Conservation (phyloP, 1,140 invertebrate species). For the Drosophila guanche region DNA sequence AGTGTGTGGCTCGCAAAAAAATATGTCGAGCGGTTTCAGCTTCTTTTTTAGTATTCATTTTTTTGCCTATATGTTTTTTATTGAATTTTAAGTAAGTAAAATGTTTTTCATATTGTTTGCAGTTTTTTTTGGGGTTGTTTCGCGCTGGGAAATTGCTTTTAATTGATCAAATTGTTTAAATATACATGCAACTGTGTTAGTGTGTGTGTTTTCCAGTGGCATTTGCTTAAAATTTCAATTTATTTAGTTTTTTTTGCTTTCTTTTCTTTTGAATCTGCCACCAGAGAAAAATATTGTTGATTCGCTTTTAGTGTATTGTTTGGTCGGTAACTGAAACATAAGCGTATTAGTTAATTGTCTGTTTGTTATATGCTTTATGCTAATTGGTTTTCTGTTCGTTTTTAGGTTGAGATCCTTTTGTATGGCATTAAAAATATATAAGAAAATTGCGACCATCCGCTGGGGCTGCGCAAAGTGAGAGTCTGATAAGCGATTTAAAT, state of each 20-base stretch:
- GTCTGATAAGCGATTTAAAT: too few relatives aligned
- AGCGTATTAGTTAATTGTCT: too few relatives aligned
- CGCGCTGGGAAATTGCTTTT: constrained; percentile 54
- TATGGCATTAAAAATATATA: constrained; percentile 9
- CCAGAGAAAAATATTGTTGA: too few relatives aligned
- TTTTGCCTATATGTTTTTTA: constrained; percentile 19
- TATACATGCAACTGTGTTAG: constrained; percentile 20
- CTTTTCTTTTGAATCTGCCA: background rate
- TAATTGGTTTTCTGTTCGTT: background rate
- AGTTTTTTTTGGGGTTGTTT: constrained; percentile 31
- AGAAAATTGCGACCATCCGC: background rate
- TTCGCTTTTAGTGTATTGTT: too few relatives aligned
- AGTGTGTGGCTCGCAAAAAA: constrained; percentile 25
- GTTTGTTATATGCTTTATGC: too few relatives aligned
- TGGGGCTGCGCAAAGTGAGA: too few relatives aligned
- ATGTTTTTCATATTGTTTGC: constrained; percentile 30
- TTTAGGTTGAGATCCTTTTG: constrained; percentile 28
- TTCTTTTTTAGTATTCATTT: constrained; percentile 1
- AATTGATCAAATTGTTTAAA: constrained; percentile 77
- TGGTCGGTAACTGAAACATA: too few relatives aligned
- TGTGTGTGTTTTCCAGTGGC: constrained; percentile 11
- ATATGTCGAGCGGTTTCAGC: constrained; percentile 33
- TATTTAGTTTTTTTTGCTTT: too few relatives aligned
- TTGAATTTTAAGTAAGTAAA: constrained; percentile 13
- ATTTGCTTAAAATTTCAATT: too few relatives aligned